Conservation (phyloP, 2,113 vertebrate species). For the Piaya cayana region DNA sequence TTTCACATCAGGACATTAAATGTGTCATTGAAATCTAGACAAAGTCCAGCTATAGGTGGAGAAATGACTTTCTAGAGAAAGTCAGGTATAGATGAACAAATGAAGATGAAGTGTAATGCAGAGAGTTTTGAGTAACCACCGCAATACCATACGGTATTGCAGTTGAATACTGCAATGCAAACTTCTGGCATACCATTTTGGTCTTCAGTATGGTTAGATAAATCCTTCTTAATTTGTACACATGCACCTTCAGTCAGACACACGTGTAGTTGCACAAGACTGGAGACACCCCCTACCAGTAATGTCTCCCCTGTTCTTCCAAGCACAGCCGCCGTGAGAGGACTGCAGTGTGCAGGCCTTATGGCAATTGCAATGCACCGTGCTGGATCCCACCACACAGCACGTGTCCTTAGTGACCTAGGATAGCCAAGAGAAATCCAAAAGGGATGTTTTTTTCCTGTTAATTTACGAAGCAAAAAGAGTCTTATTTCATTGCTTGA, state of each 20-base stretch:
- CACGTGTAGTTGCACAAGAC: not conserved
- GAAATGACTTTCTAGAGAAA: not conserved
- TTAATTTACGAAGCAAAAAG: not conserved
- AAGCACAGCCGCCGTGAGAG: not conserved
- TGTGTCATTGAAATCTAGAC: not conserved
- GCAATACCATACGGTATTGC: not conserved
- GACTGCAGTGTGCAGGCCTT: not conserved
- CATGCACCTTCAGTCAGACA: not conserved
- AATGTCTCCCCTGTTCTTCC: not conserved
- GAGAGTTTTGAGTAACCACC: not conserved
- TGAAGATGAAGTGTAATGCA: not conserved
- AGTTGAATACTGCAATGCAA: not conserved
- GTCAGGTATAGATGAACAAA: not conserved
- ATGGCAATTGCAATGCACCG: not conserved
- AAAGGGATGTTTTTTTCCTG: not conserved
- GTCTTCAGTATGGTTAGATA: not conserved
- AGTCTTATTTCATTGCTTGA: not conserved
- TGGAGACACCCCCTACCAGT: not conserved
- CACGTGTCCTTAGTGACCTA: accelerated
- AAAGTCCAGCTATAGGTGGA: not conserved
- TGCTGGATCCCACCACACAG: not conserved
- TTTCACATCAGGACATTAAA: not conserved
- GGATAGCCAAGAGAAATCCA: not conserved
- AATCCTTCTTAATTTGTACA: not conserved
- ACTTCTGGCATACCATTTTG: not conserved